Conservation (phyloP, 2,797 vertebrate species). For the Crypturellus tataupa region DNA sequence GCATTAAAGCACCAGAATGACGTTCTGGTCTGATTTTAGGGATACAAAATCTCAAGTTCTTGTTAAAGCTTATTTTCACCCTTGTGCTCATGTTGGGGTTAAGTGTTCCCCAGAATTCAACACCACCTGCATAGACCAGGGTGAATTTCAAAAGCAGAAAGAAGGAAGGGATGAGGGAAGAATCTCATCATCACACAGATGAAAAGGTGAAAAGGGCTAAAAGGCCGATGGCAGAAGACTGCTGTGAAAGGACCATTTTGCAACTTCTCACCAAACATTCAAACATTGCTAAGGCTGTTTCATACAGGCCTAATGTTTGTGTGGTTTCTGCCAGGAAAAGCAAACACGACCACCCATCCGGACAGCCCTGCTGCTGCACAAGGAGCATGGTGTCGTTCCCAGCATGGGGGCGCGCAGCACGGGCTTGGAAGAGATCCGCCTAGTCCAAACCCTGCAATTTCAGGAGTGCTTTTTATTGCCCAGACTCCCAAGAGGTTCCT, state of each 20-base stretch:
- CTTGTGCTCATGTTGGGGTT: background rate
- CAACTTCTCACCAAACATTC: background rate
- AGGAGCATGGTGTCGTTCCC: fast-evolving
- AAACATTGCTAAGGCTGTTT: background rate
- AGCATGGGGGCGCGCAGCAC: background rate
- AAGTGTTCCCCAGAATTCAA: background rate
- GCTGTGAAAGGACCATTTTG: background rate
- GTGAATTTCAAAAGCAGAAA: background rate
- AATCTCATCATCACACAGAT: background rate
- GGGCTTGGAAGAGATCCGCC: background rate
- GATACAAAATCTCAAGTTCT: background rate
- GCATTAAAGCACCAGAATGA: background rate
- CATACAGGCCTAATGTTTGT: background rate
- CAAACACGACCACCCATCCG: constrained; percentile 34
- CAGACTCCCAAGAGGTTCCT: background rate
- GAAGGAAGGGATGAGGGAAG: background rate
- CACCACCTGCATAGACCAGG: fast-evolving
- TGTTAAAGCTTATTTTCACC: background rate
- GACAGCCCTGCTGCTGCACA: background rate
- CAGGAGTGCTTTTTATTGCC: background rate
- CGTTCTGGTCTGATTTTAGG: background rate
- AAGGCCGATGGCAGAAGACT: background rate
- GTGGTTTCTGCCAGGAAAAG: constrained; percentile 8
- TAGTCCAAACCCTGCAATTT: background rate
- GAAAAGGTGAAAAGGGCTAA: background rate